Evolutionary conservation across 2,113 vertebrate genomes (phyloP), one percentile per base, ranked within the genome.

Genomic region (Psettodes erumei): DNA sequence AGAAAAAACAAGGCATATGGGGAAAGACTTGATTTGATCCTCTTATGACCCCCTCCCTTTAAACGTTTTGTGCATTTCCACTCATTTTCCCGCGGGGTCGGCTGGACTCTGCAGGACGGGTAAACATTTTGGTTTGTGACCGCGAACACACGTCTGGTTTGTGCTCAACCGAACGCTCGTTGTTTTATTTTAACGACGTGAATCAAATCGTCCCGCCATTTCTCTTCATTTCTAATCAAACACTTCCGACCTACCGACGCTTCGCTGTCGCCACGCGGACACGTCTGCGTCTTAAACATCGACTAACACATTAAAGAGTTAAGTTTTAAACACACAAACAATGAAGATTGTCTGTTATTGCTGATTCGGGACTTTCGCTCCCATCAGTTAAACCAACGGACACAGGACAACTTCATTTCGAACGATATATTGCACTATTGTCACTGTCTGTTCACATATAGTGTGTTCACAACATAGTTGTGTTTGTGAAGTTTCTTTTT

Each of bases 301-400:
- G 54, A 90, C 83, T 75, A 78, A 88, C 79, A 84, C 79, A 75
- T 82, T 77, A 56, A 81, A 55, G 77, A 82, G 79, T 89, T 86
- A 86, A 88, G 71, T 86, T 63, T n/a, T 53, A 71, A 86, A 93
- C 90, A 91, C 81, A 79, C 75, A 92, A n/a, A 89, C 81, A 51
- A 85, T 91, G 93, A 93, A 93, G 93, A 93, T 91, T 91, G 93
- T 94, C 93, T 94, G 93, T 90, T 92, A 91, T 94, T 93, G 93
- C 90, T 93, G 91, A 93, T 94, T 84, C 61, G 81, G 88, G 90
- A 85, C 55, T 65, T 58, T 15, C n/a, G 33, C 65, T 90, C 90
- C 90, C 85, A 42, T 89, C 86, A 89, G 74, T 76, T 86, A 79
- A 78, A 92, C 91, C 90, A 94, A 92, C 87, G 71, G 65, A 92